Conservation (phyloP, 1,140 invertebrate genomes). For the Drosophila sulfurigaster region DNA sequence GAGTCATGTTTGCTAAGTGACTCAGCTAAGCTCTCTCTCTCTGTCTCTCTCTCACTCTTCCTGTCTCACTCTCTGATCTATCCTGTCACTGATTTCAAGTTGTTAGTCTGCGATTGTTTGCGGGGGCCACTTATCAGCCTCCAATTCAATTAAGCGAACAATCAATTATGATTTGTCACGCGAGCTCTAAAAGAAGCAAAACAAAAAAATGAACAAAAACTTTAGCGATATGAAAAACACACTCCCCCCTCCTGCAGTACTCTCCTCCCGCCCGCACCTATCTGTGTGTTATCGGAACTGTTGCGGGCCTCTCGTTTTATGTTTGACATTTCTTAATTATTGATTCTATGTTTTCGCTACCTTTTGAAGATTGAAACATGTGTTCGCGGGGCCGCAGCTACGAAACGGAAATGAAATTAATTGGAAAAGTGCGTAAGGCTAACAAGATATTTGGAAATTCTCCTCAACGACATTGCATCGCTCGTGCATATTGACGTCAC, state of each 20-base stretch:
- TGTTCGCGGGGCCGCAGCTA: slow-evolving; percentile 53
- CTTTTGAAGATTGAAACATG: slow-evolving; percentile 82
- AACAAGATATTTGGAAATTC: slow-evolving; percentile 29
- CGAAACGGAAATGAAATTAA: slow-evolving; percentile 82
- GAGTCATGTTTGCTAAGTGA: slow-evolving; percentile 44
- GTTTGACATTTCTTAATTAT: slow-evolving; percentile 83
- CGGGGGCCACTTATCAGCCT: slow-evolving; percentile 59
- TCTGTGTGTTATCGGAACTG: slow-evolving; percentile 50
- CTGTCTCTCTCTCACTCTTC: not conserved
- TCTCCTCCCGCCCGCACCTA: not conserved
- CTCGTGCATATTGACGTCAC: slow-evolving; percentile 1
- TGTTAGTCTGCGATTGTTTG: not conserved
- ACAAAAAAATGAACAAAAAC: slow-evolving; percentile 9
- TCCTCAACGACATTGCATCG: not conserved
- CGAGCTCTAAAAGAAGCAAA: slow-evolving; percentile 60
- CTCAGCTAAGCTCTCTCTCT: slow-evolving; percentile 23
- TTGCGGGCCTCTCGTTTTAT: slow-evolving; percentile 72
- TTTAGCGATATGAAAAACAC: slow-evolving; percentile 34
- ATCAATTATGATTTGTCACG: slow-evolving; percentile 83
- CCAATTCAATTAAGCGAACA: slow-evolving; percentile 82
- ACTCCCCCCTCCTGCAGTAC: not conserved
- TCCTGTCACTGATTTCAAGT: slow-evolving; percentile 11
- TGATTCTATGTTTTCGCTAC: slow-evolving; percentile 83
- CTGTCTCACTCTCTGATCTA: slow-evolving; percentile 13
- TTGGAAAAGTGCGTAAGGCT: slow-evolving; percentile 74